Evolutionary conservation across 1,140 invertebrate genomes (phyloP).

Genomic region (Magallana gigas): DNA sequence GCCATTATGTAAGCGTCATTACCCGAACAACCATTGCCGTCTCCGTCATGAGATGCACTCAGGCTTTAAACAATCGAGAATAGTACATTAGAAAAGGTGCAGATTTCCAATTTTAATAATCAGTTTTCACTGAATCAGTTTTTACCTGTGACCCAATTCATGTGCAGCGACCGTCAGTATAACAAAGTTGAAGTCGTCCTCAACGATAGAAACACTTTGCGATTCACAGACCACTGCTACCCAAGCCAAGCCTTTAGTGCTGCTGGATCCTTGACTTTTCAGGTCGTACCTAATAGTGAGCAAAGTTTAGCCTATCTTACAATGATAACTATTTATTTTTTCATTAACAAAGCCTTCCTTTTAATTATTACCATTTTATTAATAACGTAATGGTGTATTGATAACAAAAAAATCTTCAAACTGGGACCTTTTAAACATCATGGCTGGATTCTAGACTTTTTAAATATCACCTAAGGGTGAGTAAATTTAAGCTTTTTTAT

Average conservation of each 20-base stretch:
- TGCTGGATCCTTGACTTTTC: neutral
- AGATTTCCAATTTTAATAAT: too few relatives aligned
- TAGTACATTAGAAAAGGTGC: neutral
- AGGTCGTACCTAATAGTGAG: neutral
- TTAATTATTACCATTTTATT: too few relatives aligned
- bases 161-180: constrained; percentile 65
- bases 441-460: too few relatives aligned
- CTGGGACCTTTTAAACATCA: too few relatives aligned
- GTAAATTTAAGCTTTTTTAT: too few relatives aligned
- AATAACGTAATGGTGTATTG: too few relatives aligned
- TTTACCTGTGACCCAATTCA: constrained; percentile 69
- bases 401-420: too few relatives aligned
- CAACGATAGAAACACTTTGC: constrained; percentile 65
- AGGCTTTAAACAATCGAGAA: constrained; percentile 61
- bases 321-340: too few relatives aligned
- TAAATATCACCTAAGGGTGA: too few relatives aligned
- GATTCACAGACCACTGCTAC: constrained; percentile 56
- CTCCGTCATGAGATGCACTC: constrained; percentile 68
- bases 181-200: constrained; percentile 65
- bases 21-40: constrained; percentile 60
- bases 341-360: too few relatives aligned
- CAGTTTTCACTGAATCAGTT: too few relatives aligned
- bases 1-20: constrained; percentile 72
- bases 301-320: too few relatives aligned
- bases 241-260: constrained; percentile 60